Evolutionary conservation across 1,140 invertebrate genomes (phyloP).

Genomic region (Drosophila pectinifera): DNA sequence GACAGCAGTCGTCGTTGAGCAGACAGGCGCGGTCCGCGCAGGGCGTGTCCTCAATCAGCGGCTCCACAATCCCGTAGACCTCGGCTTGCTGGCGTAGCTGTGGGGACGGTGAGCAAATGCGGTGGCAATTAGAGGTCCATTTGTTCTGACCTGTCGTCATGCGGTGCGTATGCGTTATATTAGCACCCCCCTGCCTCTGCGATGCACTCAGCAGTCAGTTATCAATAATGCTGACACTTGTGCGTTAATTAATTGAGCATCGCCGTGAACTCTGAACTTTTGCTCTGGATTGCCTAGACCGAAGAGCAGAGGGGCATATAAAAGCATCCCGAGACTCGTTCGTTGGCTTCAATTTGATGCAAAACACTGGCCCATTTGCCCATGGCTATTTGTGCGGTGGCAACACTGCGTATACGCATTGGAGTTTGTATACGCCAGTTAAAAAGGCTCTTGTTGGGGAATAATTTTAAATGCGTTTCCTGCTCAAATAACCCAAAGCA

Average conservation of each 20-base stretch:
- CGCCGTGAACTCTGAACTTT: slow-evolving; percentile 41
- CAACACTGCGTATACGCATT: slow-evolving; percentile 13
- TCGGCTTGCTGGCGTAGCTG: slow-evolving; percentile 68
- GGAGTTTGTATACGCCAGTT: not conserved
- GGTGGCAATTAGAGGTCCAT: slow-evolving; percentile 53
- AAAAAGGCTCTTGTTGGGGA: not conserved
- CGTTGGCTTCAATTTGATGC: slow-evolving; percentile 27
- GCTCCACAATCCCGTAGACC: slow-evolving; percentile 85
- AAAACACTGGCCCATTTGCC: slow-evolving; percentile 1
- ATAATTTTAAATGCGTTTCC: not conserved
- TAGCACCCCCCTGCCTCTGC: not conserved
- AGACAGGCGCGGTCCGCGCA: slow-evolving; percentile 89
- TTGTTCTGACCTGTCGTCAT: slow-evolving; percentile 19
- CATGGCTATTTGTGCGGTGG: slow-evolving; percentile 5
- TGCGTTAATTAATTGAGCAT: slow-evolving; percentile 31
- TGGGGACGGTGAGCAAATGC: slow-evolving; percentile 4
- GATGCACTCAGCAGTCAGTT: not conserved
- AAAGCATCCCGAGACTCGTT: not conserved
- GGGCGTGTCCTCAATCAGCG: slow-evolving; percentile 86
- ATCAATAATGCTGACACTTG: slow-evolving; percentile 43
- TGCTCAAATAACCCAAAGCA: slow-evolving; percentile 3
- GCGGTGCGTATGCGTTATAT: slow-evolving; percentile 52
- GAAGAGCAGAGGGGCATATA: not conserved
- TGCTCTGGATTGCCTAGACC: slow-evolving; percentile 4
- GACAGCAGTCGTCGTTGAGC: slow-evolving; percentile 91